Evolutionary conservation across 2,888 invertebrate genomes (phyloP), one percentile per base, ranked within the genome.

Genomic region (Lordiphosa fenestrarum): DNA sequence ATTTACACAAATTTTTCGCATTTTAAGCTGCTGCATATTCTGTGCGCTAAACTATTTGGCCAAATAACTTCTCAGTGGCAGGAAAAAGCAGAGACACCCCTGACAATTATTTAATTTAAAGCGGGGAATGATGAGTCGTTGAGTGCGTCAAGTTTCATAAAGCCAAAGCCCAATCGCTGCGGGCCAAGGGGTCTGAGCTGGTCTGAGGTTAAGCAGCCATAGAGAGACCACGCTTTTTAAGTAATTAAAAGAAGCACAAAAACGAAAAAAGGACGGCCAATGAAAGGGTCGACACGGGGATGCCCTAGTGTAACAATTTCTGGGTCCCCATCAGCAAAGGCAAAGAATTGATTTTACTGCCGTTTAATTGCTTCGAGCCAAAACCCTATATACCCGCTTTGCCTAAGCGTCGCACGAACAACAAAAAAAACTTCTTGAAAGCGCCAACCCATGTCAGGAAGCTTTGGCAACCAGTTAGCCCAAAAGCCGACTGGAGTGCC

Each of bases 21-120:
- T 73, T 56, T 50, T 66, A 46, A 36, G 33, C n/a, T 44, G 44
- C 19, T 63, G 66, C 60, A 66, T 66, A 47, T 62, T 42, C 46
- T 12, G 50, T 42, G 55, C 41, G 33, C 42, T 23, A 69, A 82
- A 84, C 84, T 78, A 84, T 81, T 69, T 68, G 37, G 54, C 46
- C 55, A 55, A 63, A 71, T 70, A 71, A 57, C 61, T 66, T 60
- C 37, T 60, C 37, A 23, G 10, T 41, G 51, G 59, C 59, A 62
- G 15, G 50, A 55, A 60, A 54, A 36, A 39, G 42, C 53, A 53
- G 57, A 57, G 60, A 57, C 67, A 71, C 54, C 61, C 40, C 51
- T 54, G 71, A 77, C 74, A 83, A 83, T 83, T 77, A 80, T 80
- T 81, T 83, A 69, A 80, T 83, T 80, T 81, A 71, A 80, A 65